Percentiles rank a stretch among this genome's conserved stretches.
phyloP scores from a whole-genome alignment of 1,140 invertebrate species.

The Asobara japonica region DNA sequence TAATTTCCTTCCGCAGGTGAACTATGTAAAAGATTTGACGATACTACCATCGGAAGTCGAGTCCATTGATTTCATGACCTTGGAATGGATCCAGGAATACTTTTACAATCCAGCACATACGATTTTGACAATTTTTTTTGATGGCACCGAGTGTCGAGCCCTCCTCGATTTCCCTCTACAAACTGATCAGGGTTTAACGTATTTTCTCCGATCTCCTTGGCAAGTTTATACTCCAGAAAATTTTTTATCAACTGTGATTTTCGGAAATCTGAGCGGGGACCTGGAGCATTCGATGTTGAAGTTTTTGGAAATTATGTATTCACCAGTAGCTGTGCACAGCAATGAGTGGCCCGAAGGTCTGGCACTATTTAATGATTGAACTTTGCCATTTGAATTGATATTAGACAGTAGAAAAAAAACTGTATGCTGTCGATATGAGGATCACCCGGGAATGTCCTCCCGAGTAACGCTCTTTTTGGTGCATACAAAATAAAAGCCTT shows the following conservation, averaged over 20 bases:
- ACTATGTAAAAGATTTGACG: slow-evolving; percentile 73
- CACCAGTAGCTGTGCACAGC: slow-evolving; percentile 72
- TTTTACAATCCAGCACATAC: slow-evolving; percentile 68
- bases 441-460: no score
- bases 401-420: no score
- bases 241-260: slow-evolving; percentile 75
- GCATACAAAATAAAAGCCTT: background rate
- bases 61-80: slow-evolving; percentile 70
- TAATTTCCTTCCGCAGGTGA: slow-evolving; percentile 39
- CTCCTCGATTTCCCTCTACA: slow-evolving; percentile 66
- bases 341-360: slow-evolving; percentile 76
- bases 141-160: slow-evolving; percentile 66
- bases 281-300: slow-evolving; percentile 73
- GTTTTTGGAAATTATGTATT: slow-evolving; percentile 73
- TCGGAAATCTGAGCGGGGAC: slow-evolving; percentile 73
- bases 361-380: slow-evolving; percentile 70
- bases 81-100: slow-evolving; percentile 70
- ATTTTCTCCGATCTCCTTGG: slow-evolving; percentile 73
- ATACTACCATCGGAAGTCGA: slow-evolving; percentile 70
- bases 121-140: slow-evolving; percentile 73
- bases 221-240: slow-evolving; percentile 73
- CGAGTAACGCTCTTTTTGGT: no score
- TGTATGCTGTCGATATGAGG: no score
- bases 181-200: slow-evolving; percentile 71
- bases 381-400: no score